A percentile compares a stretch with the other conserved stretches of the same genome.
Evolutionary conservation across 2,888 invertebrate genomes (phyloP).

Genomic region (Beris chalybata): DNA sequence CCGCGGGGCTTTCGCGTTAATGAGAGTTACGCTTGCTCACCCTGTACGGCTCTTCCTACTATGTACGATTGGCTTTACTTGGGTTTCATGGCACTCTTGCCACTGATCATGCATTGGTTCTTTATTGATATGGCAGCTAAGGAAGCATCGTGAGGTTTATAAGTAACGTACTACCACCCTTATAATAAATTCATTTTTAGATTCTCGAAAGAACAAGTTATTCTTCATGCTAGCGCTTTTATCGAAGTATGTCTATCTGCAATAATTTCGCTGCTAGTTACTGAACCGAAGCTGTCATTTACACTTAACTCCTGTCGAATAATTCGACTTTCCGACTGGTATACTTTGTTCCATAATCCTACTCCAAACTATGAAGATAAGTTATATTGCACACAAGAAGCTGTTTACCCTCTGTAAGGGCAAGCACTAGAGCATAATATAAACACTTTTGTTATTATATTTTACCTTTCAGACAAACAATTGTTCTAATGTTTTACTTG

Average conservation of each 20-base stretch:
- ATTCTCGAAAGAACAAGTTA: slow-evolving; percentile 74
- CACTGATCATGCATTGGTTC: slow-evolving; percentile 87
- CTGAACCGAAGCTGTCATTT: slow-evolving; percentile 80
- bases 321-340: slow-evolving; percentile 89
- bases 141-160: slow-evolving; percentile 63
- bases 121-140: slow-evolving; percentile 84
- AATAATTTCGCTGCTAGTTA: slow-evolving; percentile 74
- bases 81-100: slow-evolving; percentile 91
- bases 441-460: slow-evolving; percentile 22
- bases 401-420: slow-evolving; percentile 93
- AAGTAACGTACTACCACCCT: slow-evolving; percentile 20
- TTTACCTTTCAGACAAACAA: slow-evolving; percentile 74
- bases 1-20: slow-evolving; percentile 79
- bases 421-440: not conserved
- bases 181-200: slow-evolving; percentile 49
- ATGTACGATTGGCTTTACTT: slow-evolving; percentile 93
- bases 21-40: slow-evolving; percentile 70
- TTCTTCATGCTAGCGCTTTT: slow-evolving; percentile 80
- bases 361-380: slow-evolving; percentile 86
- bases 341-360: slow-evolving; percentile 92
- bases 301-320: slow-evolving; percentile 77
- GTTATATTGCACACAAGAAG: slow-evolving; percentile 94
- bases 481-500: slow-evolving; percentile 88
- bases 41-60: slow-evolving; percentile 73
- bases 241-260: slow-evolving; percentile 79